phyloP scores from a whole-genome alignment of 2,113 vertebrate genomes.

The Oryzias woworae region DNA sequence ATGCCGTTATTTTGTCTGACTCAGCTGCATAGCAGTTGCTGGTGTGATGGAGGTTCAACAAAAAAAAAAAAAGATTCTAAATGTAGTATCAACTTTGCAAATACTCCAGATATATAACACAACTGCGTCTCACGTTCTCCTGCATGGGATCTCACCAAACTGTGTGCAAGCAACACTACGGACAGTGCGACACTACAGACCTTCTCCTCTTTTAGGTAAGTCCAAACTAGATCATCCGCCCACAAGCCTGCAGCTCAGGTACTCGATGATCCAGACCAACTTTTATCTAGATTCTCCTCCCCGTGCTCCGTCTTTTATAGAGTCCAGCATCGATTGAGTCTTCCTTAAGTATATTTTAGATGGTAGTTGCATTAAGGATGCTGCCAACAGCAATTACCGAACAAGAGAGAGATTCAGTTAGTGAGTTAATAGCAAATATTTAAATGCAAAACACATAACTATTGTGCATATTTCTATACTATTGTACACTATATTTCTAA shows the following conservation, averaged over 20 bases:
- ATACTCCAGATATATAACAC: conserved; percentile 26
- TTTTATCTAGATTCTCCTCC: conserved; percentile 44
- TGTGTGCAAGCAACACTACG: conserved; percentile 43
- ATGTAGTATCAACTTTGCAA: conserved; percentile 20
- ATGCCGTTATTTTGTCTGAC: conserved; percentile 51
- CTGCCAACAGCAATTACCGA: conserved; percentile 60
- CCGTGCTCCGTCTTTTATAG: conserved; percentile 59
- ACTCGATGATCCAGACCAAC: conserved; percentile 33
- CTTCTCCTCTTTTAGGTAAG: conserved; percentile 17
- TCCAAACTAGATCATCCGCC: conserved; percentile 3
- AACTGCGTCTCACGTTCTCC: conserved; percentile 1
- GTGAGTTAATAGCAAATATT: conserved; percentile 62
- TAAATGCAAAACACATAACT: conserved; percentile 73
- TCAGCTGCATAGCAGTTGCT: conserved; percentile 32
- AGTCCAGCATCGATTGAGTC: conserved; percentile 69
- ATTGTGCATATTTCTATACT: conserved; percentile 76
- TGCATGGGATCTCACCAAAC: conserved; percentile 34
- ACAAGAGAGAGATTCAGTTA: conserved; percentile 54
- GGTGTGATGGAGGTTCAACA: conserved; percentile 39
- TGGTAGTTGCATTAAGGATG: conserved; percentile 50
- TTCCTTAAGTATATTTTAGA: conserved; percentile 67
- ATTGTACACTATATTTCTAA: conserved; percentile 72
- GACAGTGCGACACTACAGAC: conserved; percentile 46
- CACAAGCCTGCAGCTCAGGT: conserved; percentile 33
- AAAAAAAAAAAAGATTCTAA: conserved; percentile 28